phyloP scores from a whole-genome alignment of 2,113 vertebrate species.

The Antigone vipio region DNA sequence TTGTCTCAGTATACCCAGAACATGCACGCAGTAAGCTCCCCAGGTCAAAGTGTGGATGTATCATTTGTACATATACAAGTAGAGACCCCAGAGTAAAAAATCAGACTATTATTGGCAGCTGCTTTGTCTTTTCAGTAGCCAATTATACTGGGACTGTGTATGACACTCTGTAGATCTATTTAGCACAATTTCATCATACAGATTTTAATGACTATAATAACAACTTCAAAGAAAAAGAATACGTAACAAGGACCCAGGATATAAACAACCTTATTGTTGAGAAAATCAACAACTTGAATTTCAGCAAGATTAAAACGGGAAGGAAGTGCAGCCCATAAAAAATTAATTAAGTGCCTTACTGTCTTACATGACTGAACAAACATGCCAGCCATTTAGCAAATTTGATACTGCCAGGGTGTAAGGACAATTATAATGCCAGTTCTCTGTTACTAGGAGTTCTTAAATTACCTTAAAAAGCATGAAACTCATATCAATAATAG shows the following conservation, averaged over 20 bases:
- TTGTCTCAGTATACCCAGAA: not conserved
- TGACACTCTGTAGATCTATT: not conserved
- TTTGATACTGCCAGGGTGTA: not conserved
- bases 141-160: not conserved
- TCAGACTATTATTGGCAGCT: not conserved
- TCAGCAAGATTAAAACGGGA: not conserved
- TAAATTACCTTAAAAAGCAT: accelerated
- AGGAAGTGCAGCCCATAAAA: not conserved
- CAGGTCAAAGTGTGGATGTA: not conserved
- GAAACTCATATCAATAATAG: not conserved
- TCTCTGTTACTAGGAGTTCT: not conserved
- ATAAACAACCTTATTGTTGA: not conserved
- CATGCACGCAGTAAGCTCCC: not conserved
- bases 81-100: not conserved
- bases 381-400: not conserved
- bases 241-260: not conserved
- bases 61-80: not conserved
- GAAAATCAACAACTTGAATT: not conserved
- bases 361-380: not conserved
- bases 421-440: not conserved
- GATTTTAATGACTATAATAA: not conserved
- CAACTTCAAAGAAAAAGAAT: not conserved
- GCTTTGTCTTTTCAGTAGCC: not conserved
- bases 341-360: not conserved
- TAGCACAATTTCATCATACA: not conserved